These are phyloP conservation scores for Pristionchus japonicus DNA, from an alignment of 2,888 invertebrate species.

Conservation along the genomic window DNA sequence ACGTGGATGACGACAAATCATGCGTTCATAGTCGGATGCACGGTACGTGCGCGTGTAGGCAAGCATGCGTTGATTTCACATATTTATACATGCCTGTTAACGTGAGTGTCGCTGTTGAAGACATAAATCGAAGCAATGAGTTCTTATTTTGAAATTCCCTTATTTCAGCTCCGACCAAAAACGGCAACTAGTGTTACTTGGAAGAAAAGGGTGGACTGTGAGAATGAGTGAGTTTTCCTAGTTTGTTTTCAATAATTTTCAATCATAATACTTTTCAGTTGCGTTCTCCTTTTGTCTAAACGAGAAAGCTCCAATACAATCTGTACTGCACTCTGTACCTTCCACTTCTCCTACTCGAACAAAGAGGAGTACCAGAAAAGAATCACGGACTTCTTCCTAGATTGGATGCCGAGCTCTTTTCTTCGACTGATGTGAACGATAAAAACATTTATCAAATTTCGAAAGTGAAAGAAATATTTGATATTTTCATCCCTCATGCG, in stretches of 20 bases:
- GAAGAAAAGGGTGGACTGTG: background rate
- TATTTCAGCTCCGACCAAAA: background rate
- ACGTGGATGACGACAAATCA: background rate
- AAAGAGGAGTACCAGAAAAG: background rate
- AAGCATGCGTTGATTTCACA: background rate
- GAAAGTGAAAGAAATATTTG: too few species aligned
- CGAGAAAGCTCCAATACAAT: background rate
- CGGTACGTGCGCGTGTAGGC: background rate
- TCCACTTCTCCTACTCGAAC: background rate
- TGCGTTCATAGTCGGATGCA: background rate
- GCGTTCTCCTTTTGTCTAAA: background rate
- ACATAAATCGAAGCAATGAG: background rate
- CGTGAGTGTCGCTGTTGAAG: background rate
- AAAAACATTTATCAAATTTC: too few species aligned
- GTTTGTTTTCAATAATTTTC: too few species aligned
- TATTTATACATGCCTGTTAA: background rate
- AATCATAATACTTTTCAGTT: background rate
- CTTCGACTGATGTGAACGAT: background rate
- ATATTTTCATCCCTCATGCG: too few species aligned
- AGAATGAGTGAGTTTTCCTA: background rate
- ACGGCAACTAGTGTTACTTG: background rate
- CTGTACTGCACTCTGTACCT: background rate
- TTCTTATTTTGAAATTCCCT: too few species aligned
- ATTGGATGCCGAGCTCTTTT: background rate
- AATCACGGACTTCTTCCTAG: background rate